Percentiles rank a stretch among this genome's conserved stretches.
Conservation (phyloP, 92 coral and sea anemone genomes). For the Zoanthus solanderi region DNA sequence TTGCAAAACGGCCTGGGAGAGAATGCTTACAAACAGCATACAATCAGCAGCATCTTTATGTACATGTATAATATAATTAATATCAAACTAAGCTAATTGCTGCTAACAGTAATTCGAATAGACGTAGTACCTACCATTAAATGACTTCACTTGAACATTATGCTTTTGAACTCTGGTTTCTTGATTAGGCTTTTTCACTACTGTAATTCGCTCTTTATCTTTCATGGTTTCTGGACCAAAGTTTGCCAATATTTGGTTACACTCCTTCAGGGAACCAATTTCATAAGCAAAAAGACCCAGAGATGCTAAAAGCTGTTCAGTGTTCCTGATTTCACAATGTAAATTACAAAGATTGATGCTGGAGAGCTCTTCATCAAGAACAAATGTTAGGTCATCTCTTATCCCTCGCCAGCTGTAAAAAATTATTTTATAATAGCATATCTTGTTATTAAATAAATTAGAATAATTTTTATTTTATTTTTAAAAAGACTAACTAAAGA, state of each 20-base stretch:
- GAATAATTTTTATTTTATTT: no score
- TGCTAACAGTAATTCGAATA: not conserved
- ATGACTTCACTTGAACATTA: conserved; percentile 4
- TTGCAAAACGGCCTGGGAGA: no score
- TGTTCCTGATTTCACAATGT: not conserved
- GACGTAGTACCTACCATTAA: not conserved
- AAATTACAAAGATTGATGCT: not conserved
- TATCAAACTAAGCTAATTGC: no score
- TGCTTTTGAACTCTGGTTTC: not conserved
- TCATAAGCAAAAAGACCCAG: conserved; percentile 6
- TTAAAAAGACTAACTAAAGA: no score
- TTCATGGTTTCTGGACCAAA: conserved; percentile 2
- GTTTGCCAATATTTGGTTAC: not conserved
- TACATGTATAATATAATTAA: no score
- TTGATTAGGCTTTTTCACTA: not conserved
- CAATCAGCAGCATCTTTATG: no score
- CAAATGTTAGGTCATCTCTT: conserved; percentile 6
- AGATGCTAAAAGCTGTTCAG: conserved; percentile 6
- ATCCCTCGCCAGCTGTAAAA: conserved; percentile 5
- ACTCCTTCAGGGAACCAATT: conserved; percentile 4
- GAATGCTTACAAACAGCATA: no score
- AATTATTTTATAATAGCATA: not conserved
- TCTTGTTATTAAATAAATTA: no score
- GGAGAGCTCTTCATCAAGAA: not conserved
- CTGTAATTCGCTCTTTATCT: not conserved